Conservation (phyloP, 2,888 invertebrate species). For the Atethmia centrago region DNA sequence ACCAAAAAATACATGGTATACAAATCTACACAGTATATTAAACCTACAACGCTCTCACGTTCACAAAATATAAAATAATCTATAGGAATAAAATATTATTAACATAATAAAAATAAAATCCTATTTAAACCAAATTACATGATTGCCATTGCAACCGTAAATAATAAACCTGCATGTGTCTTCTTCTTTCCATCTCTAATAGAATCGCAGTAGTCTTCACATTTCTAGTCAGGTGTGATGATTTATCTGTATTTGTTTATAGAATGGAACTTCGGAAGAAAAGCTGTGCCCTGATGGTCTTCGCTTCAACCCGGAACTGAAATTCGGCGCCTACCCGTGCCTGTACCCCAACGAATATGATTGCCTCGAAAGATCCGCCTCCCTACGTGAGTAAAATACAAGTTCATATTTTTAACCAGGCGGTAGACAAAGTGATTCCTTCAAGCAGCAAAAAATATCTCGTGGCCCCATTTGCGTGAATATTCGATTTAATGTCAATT, state of each 20-base stretch:
- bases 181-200: neutral
- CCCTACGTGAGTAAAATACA: constrained; percentile 90
- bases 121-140: too few species aligned
- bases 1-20: too few species aligned
- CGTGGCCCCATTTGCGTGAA: neutral
- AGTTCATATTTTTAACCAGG: neutral
- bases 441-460: neutral
- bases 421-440: neutral
- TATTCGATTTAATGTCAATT: neutral
- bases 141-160: too few species aligned
- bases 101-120: too few species aligned
- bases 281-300: constrained; percentile 96
- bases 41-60: too few species aligned
- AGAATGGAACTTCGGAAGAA: constrained; percentile 94
- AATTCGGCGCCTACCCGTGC: constrained; percentile 93
- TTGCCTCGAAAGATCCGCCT: constrained; percentile 92
- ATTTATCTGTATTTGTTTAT: constrained; percentile 39
- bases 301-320: constrained; percentile 93
- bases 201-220: neutral
- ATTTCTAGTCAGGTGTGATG: neutral
- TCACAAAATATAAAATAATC: too few species aligned
- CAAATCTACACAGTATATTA: too few species aligned
- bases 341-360: constrained; percentile 96
- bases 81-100: too few species aligned
- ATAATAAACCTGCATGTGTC: too few species aligned